Conservation (phyloP, 2,113 vertebrate genomes). For the Pluvialis apricaria region DNA sequence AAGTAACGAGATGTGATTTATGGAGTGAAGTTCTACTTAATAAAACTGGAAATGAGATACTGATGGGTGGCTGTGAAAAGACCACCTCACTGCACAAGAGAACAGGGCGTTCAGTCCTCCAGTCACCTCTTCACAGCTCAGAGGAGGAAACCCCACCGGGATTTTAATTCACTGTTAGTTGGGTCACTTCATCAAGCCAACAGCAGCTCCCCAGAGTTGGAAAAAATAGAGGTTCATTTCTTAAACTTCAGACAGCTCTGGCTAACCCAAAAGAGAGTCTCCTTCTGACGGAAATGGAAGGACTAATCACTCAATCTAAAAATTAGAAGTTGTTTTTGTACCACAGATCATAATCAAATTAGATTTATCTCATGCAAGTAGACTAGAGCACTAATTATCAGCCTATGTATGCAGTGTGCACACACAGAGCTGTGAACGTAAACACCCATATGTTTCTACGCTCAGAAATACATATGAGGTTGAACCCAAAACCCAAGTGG, state of each 20-base stretch:
- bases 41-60: conserved; percentile 27
- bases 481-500: background rate
- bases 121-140: background rate
- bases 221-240: background rate
- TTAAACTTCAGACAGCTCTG: background rate
- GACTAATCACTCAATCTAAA: conserved; percentile 13
- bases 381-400: conserved; percentile 5
- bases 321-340: background rate
- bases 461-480: background rate
- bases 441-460: background rate
- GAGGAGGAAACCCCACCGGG: background rate
- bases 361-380: conserved; percentile 5
- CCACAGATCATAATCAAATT: conserved; percentile 11
- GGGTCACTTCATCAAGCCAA: background rate
- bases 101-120: background rate
- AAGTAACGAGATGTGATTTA: conserved; percentile 21
- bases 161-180: conserved; percentile 10
- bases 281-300: background rate
- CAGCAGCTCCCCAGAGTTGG: background rate
- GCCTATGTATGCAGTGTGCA: background rate
- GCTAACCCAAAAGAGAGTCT: background rate
- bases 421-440: background rate
- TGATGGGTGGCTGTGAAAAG: conserved; percentile 12
- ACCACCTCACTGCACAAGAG: background rate
- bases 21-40: conserved; percentile 29